Conservation (phyloP, 2,797 vertebrate species). For the Enteromius radiatus region DNA sequence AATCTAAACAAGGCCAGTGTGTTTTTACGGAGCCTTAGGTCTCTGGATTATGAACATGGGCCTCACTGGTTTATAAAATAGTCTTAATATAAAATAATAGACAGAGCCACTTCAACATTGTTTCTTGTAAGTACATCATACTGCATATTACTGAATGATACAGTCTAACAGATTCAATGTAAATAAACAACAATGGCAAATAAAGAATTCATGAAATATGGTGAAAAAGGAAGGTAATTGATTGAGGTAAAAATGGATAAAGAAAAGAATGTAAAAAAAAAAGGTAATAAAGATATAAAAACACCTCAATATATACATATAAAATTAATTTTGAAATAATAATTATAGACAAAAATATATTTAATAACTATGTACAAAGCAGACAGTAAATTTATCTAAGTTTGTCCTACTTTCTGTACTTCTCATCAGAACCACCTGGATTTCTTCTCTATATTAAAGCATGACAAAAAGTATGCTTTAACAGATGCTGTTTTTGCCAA, state of each 20-base stretch:
- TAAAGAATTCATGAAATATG: neutral
- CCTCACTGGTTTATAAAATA: neutral
- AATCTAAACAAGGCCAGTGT: constrained; percentile 12
- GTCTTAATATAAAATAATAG: neutral
- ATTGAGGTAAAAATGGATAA: neutral
- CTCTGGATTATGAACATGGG: neutral
- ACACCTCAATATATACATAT: neutral
- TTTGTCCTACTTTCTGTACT: neutral
- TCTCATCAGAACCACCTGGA: neutral
- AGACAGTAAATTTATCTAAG: neutral
- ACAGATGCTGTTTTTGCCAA: constrained; percentile 9
- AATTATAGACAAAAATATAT: neutral
- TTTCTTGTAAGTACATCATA: neutral
- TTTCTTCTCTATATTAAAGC: neutral
- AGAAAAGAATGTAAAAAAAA: neutral
- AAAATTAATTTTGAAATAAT: neutral
- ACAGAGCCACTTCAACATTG: neutral
- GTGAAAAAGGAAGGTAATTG: neutral
- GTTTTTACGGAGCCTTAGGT: neutral
- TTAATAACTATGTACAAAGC: neutral
- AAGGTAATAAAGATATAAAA: neutral
- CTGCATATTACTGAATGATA: neutral
- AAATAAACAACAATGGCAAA: constrained; percentile 2
- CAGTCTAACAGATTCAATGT: neutral
- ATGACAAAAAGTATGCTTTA: neutral